Base-by-base conservation (phyloP, 1,140 invertebrate species). In the Drepana arcuata region DNA sequence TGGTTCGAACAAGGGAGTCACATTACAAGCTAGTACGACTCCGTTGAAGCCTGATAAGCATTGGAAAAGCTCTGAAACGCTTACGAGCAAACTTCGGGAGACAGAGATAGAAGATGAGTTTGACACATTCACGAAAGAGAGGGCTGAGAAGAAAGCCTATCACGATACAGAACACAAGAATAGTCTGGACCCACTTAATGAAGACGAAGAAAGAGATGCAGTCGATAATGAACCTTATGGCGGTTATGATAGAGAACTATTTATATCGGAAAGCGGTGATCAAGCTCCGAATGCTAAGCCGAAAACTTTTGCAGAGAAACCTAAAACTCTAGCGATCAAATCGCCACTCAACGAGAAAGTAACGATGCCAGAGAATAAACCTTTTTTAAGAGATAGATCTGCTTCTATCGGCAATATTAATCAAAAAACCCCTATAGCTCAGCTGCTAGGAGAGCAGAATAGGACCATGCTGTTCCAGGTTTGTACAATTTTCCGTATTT, bases 391-490 rank as follows among this genome's bases (percentile, higher is more conserved):
- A 40, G 86, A 87, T 56, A 74, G 86, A 13, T 87, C 86, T 0
- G 86, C 86, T 1, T 87, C 86, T 1, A 86, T 87, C 35, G 86
- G 86, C 10, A 84, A 85, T 23, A 73, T 88, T 28, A 86, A 82
- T 44, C 66, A 82, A n/a, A 80, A 84, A 27, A 84, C 80, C 0
- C 83, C 81, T 0, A 63, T 84, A 3, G 58, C 78, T 14, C 80
- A 84, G 34, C 44, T 84, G 15, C 82, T 84, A 43, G 86, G 88
- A 6, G 91, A 94, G 35, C 90, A 92, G 47, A 97, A 97, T 84
- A 87, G 95, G 13, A 97, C 95, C 1, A 98, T 98, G 95, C 86
- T 98, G 6, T 92, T 92, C 66, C 91, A 95, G 69, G 91, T n/a
- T n/a, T n/a, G n/a, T n/a, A n/a, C n/a, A n/a, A n/a, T n/a, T n/a